Conservation (phyloP, 2,888 invertebrate species). For the Stenodera caucasica region DNA sequence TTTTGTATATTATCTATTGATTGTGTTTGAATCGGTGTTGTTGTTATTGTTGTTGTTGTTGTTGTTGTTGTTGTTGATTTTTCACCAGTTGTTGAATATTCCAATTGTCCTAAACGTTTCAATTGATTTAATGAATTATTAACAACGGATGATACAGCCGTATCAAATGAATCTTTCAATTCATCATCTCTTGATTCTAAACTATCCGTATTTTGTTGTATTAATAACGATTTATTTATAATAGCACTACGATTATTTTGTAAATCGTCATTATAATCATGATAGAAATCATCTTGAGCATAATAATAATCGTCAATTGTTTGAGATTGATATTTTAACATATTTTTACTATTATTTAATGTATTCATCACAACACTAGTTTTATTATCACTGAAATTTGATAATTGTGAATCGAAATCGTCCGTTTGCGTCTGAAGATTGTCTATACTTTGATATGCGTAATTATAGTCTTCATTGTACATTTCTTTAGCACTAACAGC, state of each 20-base stretch:
- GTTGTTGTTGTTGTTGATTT: constrained; percentile 34
- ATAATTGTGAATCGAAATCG: constrained; percentile 30
- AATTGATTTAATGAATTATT: constrained; percentile 53
- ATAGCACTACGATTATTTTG: constrained; percentile 15
- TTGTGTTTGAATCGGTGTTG: constrained; percentile 31
- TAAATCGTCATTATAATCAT: constrained; percentile 36
- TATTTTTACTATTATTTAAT: constrained; percentile 18
- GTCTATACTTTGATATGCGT: constrained; percentile 70
- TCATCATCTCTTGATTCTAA: constrained; percentile 61
- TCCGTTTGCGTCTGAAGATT: constrained; percentile 57
- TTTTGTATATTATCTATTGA: constrained; percentile 31
- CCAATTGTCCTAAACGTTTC: constrained; percentile 38
- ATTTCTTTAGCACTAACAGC: constrained; percentile 52
- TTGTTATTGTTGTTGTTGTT: too few species aligned
- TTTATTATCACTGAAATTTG: constrained; percentile 13
- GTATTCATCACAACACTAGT: constrained; percentile 30
- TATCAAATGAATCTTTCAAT: constrained; percentile 61
- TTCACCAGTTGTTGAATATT: constrained; percentile 37
- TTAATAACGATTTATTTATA: constrained; percentile 28
- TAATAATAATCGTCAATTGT: constrained; percentile 45
- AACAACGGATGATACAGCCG: constrained; percentile 58
- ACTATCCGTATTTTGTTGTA: constrained; percentile 59
- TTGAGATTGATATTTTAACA: constrained; percentile 33
- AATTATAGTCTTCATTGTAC: constrained; percentile 72
- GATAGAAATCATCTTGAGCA: constrained; percentile 40